Evolutionary conservation across 2,797 vertebrate species (phyloP).

Genomic region (Myripristis murdjan): DNA sequence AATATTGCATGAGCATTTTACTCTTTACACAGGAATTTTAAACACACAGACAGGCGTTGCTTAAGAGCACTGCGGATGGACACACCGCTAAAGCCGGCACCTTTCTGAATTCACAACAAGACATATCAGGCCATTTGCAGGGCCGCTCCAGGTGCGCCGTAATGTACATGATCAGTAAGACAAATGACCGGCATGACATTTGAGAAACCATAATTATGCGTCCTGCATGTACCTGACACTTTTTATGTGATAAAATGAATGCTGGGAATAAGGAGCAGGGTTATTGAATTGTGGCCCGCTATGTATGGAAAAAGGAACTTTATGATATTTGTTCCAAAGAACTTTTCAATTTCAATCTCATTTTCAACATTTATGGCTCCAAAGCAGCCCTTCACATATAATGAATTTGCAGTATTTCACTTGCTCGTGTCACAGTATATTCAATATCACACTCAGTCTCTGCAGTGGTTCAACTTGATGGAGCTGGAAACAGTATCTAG

Average conservation of each 20-base stretch:
- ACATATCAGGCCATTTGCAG: slow-evolving; percentile 28
- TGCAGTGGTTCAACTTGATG: slow-evolving; percentile 67
- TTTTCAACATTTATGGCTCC: slow-evolving; percentile 82
- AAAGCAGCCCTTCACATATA: slow-evolving; percentile 79
- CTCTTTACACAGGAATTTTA: slow-evolving; percentile 34
- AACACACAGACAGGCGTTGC: slow-evolving; percentile 10
- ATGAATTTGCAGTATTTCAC: slow-evolving; percentile 82
- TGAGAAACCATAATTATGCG: slow-evolving; percentile 73
- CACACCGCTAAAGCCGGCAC: background rate
- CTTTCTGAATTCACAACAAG: slow-evolving; percentile 32
- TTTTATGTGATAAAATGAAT: slow-evolving; percentile 73
- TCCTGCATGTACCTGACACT: slow-evolving; percentile 65
- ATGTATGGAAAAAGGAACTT: slow-evolving; percentile 72
- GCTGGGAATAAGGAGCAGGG: slow-evolving; percentile 41
- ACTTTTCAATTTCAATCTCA: slow-evolving; percentile 86
- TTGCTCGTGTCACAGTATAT: slow-evolving; percentile 69
- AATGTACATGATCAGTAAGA: slow-evolving; percentile 60
- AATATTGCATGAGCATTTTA: slow-evolving; percentile 70
- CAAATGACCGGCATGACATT: slow-evolving; percentile 75
- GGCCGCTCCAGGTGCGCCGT: slow-evolving; percentile 23
- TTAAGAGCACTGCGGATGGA: slow-evolving; percentile 1
- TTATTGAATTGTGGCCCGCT: slow-evolving; percentile 66
- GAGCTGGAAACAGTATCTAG: slow-evolving; percentile 57
- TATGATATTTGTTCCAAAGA: slow-evolving; percentile 81
- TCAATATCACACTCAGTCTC: slow-evolving; percentile 74